Percentiles rank a stretch among this genome's conserved stretches.
phyloP scores from a whole-genome alignment of 2,888 invertebrate species.

The Netelia melanura region DNA sequence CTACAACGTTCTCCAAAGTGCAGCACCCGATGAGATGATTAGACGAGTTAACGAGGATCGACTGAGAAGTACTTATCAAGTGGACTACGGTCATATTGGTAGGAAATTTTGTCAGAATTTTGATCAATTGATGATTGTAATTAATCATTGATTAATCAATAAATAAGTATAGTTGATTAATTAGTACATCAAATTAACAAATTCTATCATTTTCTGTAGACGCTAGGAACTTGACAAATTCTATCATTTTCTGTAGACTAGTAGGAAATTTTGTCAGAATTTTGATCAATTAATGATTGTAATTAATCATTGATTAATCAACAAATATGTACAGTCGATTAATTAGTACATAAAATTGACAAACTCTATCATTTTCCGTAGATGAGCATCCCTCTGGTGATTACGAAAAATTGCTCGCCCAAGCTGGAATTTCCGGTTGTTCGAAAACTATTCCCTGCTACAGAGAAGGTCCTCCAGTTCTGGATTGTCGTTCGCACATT shows the following conservation, averaged over 20 bases:
- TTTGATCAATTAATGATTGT: not conserved
- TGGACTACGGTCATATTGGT: slow-evolving; percentile 86
- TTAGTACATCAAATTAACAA: not conserved
- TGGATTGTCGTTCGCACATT: slow-evolving; percentile 66
- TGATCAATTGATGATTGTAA: not conserved
- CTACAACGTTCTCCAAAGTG: slow-evolving; percentile 87
- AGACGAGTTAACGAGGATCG: slow-evolving; percentile 88
- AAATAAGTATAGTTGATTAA: not conserved
- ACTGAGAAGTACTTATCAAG: slow-evolving; percentile 87
- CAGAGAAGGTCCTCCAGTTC: slow-evolving; percentile 16
- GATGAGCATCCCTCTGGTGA: slow-evolving; percentile 86
- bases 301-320: slow-evolving; percentile 2
- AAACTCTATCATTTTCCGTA: slow-evolving; percentile 63
- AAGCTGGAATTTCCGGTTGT: slow-evolving; percentile 83
- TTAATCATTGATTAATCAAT: slow-evolving; percentile 3
- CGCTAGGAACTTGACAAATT: too few species aligned
- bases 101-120: slow-evolving; percentile 63
- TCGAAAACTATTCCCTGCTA: not conserved
- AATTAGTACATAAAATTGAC: not conserved
- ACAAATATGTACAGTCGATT: not conserved
- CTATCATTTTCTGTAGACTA: slow-evolving; percentile 64
- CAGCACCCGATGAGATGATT: slow-evolving; percentile 86
- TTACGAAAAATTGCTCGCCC: slow-evolving; percentile 87
- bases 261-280: slow-evolving; percentile 75
- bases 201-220: not conserved